Base-by-base conservation (phyloP, 1,140 invertebrate genomes). In the Bombus fervidus region DNA sequence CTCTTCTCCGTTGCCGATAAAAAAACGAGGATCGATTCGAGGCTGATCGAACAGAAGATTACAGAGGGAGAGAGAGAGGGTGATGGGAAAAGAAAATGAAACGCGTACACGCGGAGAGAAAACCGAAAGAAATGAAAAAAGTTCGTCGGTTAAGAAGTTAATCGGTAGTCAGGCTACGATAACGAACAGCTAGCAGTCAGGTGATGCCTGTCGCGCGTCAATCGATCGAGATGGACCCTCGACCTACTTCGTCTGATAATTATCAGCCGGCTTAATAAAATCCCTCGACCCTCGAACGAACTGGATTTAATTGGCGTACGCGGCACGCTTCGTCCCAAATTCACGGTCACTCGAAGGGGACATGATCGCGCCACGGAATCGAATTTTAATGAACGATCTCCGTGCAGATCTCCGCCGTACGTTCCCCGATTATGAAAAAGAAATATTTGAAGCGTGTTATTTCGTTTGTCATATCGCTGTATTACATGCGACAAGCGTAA, bases 181-280 rank as follows among this genome's bases (percentile, higher is more conserved):
- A 89, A 88, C 83, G 88, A 89, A 89, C 73, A 87, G 87, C 76
- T 82, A 83, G 83, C 76, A 81, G 76, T 43, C 71, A 59, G 82
- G 37, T 34, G 87, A 89, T 86, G 78, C 72, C 74, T 71, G 64
- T 66, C 86, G 39, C 78, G 69, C 81, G 69, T 41, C 72, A 34
- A 83, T 83, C 66, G 83, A 89, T 86, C 80, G 74, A 76, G 74
- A 82, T 90, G 53, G 76, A 85, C 72, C 83, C 81, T 79, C 86
- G 86, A 90, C 89, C 86, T 86, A 90, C 83, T 91, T 91, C 76
- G 37, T 43, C 68, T 66, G 89, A 83, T 88, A 91, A 91, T 91
- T 87, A 91, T 85, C 75, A 77, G 69, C 68, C 77, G 84, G 81
- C 85, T 89, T 83, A 85, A 90, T 89, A 90, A 89, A 90, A 90